Evolutionary conservation across 2,797 vertebrate genomes (phyloP).

Genomic region (Sardinella longiceps): DNA sequence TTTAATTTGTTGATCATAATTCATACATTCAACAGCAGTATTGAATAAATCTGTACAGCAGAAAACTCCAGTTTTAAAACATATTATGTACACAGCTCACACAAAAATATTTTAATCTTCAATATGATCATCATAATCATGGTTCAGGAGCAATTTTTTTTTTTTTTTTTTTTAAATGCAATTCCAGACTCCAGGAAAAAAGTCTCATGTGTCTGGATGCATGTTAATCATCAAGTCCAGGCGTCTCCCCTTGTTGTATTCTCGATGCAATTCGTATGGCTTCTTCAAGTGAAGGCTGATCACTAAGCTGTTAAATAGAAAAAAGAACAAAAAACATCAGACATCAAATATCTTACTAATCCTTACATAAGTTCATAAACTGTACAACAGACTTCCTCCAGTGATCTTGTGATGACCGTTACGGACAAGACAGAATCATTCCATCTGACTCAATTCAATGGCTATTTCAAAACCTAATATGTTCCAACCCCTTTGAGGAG

Average conservation of each 20-base stretch:
- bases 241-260: slow-evolving; percentile 98
- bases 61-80: slow-evolving; percentile 79
- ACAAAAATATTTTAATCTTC: slow-evolving; percentile 61
- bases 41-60: slow-evolving; percentile 70
- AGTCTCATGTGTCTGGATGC: slow-evolving; percentile 51
- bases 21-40: slow-evolving; percentile 53
- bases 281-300: slow-evolving; percentile 97
- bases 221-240: slow-evolving; percentile 92
- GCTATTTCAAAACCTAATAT: background rate
- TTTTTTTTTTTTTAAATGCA: no score
- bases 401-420: background rate
- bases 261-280: slow-evolving; percentile 98
- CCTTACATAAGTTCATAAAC: background rate
- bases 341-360: background rate
- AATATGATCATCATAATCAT: slow-evolving; percentile 54
- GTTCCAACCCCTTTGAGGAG: background rate
- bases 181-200: slow-evolving; percentile 60
- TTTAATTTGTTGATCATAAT: slow-evolving; percentile 52
- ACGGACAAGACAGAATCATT: background rate
- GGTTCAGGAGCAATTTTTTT: background rate
- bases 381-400: background rate
- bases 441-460: background rate
- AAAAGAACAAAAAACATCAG: slow-evolving; percentile 42
- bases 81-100: slow-evolving; percentile 78
- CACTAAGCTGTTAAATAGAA: slow-evolving; percentile 82